Base-by-base conservation (phyloP, 2,888 invertebrate species). In the Cataglyphis rosenhaueri region DNA sequence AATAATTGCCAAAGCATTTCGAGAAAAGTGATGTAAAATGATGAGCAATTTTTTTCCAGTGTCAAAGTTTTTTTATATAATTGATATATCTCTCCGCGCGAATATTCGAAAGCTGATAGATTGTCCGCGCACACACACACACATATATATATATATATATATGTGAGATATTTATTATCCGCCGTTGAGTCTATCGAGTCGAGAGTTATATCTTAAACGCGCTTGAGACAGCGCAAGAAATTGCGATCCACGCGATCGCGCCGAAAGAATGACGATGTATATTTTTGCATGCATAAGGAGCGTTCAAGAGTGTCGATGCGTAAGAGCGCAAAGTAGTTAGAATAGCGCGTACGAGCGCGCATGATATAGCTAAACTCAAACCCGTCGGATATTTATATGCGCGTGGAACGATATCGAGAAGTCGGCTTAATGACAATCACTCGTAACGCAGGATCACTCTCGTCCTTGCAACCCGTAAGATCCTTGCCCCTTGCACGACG, bases 391-490 rank as follows among this genome's bases (percentile, higher is more conserved):
- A 15, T n/a, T 32, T 44, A 55, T 41, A 57, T 65, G 65, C 64
- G 57, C 84, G 84, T 81, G 88, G 89, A 87, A 88, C 91, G 92
- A 92, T 91, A 91, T 91, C 83, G 91, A 91, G 88, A 90, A 89
- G 86, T 87, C 81, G 89, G 83, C 86, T 86, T 91, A 92, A 92
- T 90, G 91, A 91, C 91, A 84, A 88, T 84, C 87, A 84, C 68
- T 91, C 89, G 88, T 87, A 91, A 91, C 82, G 87, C 92, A 91
- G 92, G 91, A 92, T 91, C 91, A 87, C 85, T 89, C 92, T 89
- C 92, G 94, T 93, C 94, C 94, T 94, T 94, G 93, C 93, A 92
- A 93, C 92, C 91, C 86, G 92, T 87, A 90, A 92, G 93, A 94
- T 93, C 94, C 93, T 94, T 93, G 94, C 94, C 93, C 94, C 93